phyloP scores from a whole-genome alignment of 1,140 invertebrate species.

The Bombus superbus region DNA sequence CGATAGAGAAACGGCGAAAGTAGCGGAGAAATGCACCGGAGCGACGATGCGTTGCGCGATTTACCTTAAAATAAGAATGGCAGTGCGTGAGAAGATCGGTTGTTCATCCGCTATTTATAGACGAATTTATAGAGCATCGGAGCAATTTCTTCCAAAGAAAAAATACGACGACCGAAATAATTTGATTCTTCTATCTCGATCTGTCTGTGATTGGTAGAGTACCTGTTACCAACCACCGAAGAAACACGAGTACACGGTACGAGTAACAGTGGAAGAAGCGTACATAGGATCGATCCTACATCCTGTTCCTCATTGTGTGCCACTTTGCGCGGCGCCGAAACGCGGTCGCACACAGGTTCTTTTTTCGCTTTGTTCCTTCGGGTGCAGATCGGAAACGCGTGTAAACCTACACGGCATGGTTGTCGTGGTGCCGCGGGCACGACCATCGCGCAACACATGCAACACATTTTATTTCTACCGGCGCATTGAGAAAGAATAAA shows the following conservation, averaged over 20 bases:
- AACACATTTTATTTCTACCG: slow-evolving; percentile 54
- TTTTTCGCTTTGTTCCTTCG: slow-evolving; percentile 34
- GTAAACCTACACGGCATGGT: slow-evolving; percentile 5
- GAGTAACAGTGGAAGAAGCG: not conserved
- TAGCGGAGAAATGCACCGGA: no score
- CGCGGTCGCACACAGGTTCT: slow-evolving; percentile 14
- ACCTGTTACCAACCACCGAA: not conserved
- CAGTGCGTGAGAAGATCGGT: no score
- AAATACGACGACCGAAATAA: no score
- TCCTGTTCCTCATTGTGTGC: slow-evolving; percentile 52
- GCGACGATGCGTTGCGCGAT: no score
- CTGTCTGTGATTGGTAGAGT: not conserved
- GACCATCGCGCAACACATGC: slow-evolving; percentile 21
- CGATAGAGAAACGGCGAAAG: no score
- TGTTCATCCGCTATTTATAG: no score
- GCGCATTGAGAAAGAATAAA: slow-evolving; percentile 41
- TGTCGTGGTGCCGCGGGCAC: not conserved
- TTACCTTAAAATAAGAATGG: no score
- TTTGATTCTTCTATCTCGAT: no score
- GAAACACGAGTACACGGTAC: no score
- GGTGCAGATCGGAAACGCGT: slow-evolving; percentile 52
- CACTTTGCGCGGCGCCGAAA: slow-evolving; percentile 13
- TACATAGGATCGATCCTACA: slow-evolving; percentile 41
- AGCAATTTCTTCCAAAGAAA: no score
- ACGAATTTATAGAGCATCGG: no score